Base-by-base conservation (phyloP, 2,797 vertebrate genomes). In the Cryptoprocta ferox region DNA sequence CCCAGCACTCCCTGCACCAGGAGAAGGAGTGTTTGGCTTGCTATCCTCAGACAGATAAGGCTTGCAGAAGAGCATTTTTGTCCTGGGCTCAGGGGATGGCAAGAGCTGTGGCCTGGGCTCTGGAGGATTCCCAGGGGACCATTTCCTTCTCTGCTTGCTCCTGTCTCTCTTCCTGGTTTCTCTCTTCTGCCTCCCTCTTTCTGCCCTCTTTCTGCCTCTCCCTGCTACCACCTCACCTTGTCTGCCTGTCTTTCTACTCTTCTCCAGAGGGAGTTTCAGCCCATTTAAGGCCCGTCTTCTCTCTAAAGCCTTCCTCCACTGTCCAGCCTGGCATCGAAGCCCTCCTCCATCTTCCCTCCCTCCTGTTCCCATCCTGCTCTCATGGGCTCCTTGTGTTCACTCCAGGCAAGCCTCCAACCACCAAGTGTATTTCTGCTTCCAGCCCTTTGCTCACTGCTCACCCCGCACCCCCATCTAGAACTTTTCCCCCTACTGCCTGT, bases 281-380 rank as follows among this genome's bases (percentile, higher is more conserved):
- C 3, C 85, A 59, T 5, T 16, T 30, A 35, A n/a, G 59, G 5
- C 6, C 6, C 6, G 30, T 10, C 30, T 19, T 80, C 45, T 45
- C 66, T 39, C 42, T 26, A 16, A 61, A 63, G 30, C 24, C 39
- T 95, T 65, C 32, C 42, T 42, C 35, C 8, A 2, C 15, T 53
- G 35, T 24, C n/a, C 3, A 56, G 14, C 18, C 50, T 56, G n/a
- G 16, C 11, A 8, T 19, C 70, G 19, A 19, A 28, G 21, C 42
- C 4, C 11, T 50, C 28, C 8, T 0, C 32, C 11, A 14, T 35
- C 50, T n/a, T 5, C 6, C 2, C 9, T 35, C 28, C 6, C 5
- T 5, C 14, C 13, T 4, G 15, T 18, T 50, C 12, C 24, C 30
- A 3, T 79, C 2, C 13, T 1, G 9, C 11, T 42, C 28, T 13